Conservation (phyloP, 1,140 invertebrate genomes). For the Panagrolaimus sp. region DNA sequence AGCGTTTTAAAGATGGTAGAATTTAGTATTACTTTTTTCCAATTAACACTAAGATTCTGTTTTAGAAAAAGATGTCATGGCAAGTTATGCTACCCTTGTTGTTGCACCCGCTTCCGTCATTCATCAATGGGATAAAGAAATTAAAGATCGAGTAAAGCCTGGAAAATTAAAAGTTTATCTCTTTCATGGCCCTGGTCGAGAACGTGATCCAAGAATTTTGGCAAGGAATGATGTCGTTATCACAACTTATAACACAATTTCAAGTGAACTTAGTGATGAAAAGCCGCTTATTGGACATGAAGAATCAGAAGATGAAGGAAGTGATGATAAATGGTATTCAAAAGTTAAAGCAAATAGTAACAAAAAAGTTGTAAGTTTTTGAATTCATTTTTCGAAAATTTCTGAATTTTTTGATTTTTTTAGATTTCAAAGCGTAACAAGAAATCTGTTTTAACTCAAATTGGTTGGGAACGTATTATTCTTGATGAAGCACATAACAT, state of each 20-base stretch:
- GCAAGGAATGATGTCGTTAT: constrained; percentile 64
- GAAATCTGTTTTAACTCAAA: constrained; percentile 63
- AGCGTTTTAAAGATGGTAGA: neutral
- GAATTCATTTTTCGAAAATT: neutral
- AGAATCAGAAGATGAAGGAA: constrained; percentile 22
- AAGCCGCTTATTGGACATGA: constrained; percentile 33
- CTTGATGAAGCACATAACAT: constrained; percentile 87
- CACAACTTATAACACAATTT: constrained; percentile 64
- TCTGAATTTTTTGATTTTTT: neutral
- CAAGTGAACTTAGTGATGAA: constrained; percentile 60
- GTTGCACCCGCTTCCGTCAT: constrained; percentile 75
- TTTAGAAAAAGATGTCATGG: constrained; percentile 25
- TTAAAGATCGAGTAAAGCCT: constrained; percentile 67
- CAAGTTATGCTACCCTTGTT: constrained; percentile 70
- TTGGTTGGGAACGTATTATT: constrained; percentile 78
- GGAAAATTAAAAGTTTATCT: constrained; percentile 68
- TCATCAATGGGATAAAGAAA: constrained; percentile 79
- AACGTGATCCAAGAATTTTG: constrained; percentile 61
- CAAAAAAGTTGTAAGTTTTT: constrained; percentile 24
- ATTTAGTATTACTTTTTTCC: neutral
- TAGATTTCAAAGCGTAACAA: constrained; percentile 21
- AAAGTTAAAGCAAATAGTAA: constrained; percentile 46
- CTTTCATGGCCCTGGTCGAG: constrained; percentile 76
- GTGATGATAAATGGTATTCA: constrained; percentile 36
- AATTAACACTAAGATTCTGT: neutral